Evolutionary conservation across 2,888 invertebrate species (phyloP), one percentile per base, ranked within the genome.

Genomic region (Busseola fusca): DNA sequence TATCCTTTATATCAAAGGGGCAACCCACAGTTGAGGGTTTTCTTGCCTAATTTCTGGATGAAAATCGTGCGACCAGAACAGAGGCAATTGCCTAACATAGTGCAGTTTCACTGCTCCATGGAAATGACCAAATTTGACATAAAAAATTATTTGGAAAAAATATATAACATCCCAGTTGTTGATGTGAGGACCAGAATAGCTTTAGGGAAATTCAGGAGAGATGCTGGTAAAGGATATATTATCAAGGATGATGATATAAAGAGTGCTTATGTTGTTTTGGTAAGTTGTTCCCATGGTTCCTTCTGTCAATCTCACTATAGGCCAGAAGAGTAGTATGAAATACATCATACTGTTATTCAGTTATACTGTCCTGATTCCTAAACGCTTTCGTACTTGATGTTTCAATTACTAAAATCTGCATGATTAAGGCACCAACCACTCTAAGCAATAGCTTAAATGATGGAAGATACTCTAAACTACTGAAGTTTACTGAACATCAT

Each of bases 41-140:
- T 98, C 92, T 94, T 99, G 48, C 99, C 99, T 0, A 98, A 99
- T 91, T 99, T 99, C 94, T 99, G 99, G 98, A 97, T 99, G 97
- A 99, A 99, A 94, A 88, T 99, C 27, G 96, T 99, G 0, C 96
- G 97, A 69, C 97, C 98, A 1, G 82, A 92, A 27, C 93, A 96
- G 30, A 96, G 96, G 48, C 97, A 97, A 83, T 98, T 98, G 5
- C 96, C 97, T 62, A 98, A 99, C 95, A 93, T 97, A 56, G 98
- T 99, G 0, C 97, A 97, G 67, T 99, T 99, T 93, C 96, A 98
- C 64, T 98, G 98, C 85, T 98, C 99, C 14, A 98, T 98, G 95
- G 97, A 98, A 96, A 99, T 99, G 99, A 99, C 98, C 0, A 97
- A 96, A 90, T 89, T 96, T 86, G 99, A 99, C 92, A 96, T 99